Conservation (phyloP, 2,113 vertebrate species). For the Nothobranchius furzeri region DNA sequence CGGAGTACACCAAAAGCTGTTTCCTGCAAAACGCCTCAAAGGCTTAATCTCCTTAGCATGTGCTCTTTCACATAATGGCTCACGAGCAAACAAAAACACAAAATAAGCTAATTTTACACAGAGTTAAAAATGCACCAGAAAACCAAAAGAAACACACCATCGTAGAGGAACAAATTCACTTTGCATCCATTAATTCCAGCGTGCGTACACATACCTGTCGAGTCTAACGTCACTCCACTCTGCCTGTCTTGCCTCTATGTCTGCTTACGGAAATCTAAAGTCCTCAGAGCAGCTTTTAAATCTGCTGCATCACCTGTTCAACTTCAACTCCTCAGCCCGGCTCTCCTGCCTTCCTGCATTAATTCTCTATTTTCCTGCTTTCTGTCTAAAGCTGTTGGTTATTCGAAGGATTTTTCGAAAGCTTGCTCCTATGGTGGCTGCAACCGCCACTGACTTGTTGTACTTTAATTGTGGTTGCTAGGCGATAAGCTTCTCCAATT, state of each 20-base stretch:
- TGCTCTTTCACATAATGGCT: slow-evolving; percentile 20
- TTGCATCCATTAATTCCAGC: slow-evolving; percentile 15
- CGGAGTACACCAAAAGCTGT: neutral
- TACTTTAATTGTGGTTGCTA: slow-evolving; percentile 89
- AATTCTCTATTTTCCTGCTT: slow-evolving; percentile 1
- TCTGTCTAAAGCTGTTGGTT: slow-evolving; percentile 51
- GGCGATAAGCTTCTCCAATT: slow-evolving; percentile 81
- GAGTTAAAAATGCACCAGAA: slow-evolving; percentile 4
- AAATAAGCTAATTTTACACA: neutral
- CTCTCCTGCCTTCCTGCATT: neutral
- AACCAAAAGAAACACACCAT: neutral
- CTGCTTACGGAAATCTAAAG: slow-evolving; percentile 21
- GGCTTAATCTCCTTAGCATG: slow-evolving; percentile 13
- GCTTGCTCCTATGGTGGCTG: slow-evolving; percentile 50
- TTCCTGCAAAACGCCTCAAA: slow-evolving; percentile 22
- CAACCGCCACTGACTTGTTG: slow-evolving; percentile 80
- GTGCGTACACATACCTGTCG: slow-evolving; percentile 54
- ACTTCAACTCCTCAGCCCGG: slow-evolving; percentile 49
- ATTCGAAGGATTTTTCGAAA: slow-evolving; percentile 24
- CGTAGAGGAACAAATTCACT: slow-evolving; percentile 29
- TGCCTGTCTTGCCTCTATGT: slow-evolving; percentile 32
- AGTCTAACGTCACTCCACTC: slow-evolving; percentile 38
- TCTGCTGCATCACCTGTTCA: slow-evolving; percentile 62
- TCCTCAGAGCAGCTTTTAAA: slow-evolving; percentile 25
- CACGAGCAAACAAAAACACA: slow-evolving; percentile 6